These are phyloP conservation scores for Dasysyrphus albostriatus DNA, from an alignment of 2,888 invertebrate genomes.

Conservation along the genomic window DNA sequence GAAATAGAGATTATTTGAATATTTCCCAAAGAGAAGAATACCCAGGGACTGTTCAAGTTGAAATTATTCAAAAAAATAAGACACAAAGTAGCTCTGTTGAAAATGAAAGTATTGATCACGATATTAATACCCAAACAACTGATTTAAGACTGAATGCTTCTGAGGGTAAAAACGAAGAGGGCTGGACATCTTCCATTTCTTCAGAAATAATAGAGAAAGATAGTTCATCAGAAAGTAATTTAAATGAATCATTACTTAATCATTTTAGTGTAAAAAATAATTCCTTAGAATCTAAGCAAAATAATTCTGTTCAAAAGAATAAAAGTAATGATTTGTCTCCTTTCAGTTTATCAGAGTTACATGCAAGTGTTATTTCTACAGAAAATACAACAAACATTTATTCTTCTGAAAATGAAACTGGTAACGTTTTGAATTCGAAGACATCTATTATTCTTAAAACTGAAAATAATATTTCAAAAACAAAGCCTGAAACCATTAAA, in stretches of 20 bases:
- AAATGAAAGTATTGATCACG: neutral
- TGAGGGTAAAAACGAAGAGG: neutral
- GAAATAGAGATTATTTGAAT: neutral
- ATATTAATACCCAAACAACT: neutral
- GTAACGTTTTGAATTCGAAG: neutral
- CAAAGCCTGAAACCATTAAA: neutral
- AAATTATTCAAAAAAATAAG: neutral
- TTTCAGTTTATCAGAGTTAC: neutral
- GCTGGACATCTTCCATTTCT: slow-evolving; percentile 7
- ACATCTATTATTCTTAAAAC: neutral
- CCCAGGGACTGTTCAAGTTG: neutral
- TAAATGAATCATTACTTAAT: neutral
- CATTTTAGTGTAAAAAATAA: neutral
- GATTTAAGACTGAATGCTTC: neutral
- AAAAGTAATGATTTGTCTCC: neutral
- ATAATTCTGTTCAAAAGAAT: neutral
- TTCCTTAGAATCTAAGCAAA: neutral
- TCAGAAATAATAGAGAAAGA: neutral
- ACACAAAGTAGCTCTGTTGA: neutral
- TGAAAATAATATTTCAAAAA: neutral
- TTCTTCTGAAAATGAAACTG: neutral
- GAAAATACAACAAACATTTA: too few relatives aligned
- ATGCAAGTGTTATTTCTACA: neutral
- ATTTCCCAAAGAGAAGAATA: neutral
- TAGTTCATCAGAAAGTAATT: neutral